Conservation (phyloP, 2,888 invertebrate genomes). For the Lamellibrachia columna region DNA sequence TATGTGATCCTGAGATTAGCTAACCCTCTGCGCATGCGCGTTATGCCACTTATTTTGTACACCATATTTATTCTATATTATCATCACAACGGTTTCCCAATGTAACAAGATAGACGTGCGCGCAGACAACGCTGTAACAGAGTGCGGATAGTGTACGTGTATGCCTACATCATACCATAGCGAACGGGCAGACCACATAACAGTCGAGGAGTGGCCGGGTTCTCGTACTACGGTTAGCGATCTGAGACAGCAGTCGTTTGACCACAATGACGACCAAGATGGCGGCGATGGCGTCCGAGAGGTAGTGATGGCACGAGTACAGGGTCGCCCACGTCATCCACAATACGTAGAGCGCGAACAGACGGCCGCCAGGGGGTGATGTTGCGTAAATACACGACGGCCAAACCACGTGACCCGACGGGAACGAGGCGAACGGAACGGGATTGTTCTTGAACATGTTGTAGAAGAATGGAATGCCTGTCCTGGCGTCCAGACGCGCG, state of each 20-base stretch:
- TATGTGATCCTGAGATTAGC: background rate
- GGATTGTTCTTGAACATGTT: conserved; percentile 44
- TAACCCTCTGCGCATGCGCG: background rate
- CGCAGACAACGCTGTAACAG: background rate
- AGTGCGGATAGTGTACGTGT: background rate
- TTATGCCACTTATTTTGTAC: background rate
- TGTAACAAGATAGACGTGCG: background rate
- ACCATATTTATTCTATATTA: background rate
- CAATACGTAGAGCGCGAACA: conserved; percentile 37
- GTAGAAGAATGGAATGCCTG: conserved; percentile 41
- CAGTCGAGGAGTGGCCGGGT: background rate
- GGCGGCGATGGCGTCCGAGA: conserved; percentile 41
- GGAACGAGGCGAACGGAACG: conserved; percentile 45
- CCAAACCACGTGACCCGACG: conserved; percentile 48
- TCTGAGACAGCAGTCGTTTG: conserved; percentile 20
- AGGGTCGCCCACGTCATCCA: conserved; percentile 46
- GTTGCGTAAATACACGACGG: conserved; percentile 38
- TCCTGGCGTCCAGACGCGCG: conserved; percentile 37
- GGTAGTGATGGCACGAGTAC: conserved; percentile 47
- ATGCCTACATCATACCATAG: background rate
- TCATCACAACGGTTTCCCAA: background rate
- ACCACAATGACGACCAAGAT: conserved; percentile 27
- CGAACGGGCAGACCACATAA: background rate
- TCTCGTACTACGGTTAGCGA: background rate
- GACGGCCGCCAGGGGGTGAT: conserved; percentile 25